Percentiles rank a stretch among this genome's conserved stretches.
Conservation (phyloP, 92 coral and sea anemone genomes). For the Heliopora coerulea region DNA sequence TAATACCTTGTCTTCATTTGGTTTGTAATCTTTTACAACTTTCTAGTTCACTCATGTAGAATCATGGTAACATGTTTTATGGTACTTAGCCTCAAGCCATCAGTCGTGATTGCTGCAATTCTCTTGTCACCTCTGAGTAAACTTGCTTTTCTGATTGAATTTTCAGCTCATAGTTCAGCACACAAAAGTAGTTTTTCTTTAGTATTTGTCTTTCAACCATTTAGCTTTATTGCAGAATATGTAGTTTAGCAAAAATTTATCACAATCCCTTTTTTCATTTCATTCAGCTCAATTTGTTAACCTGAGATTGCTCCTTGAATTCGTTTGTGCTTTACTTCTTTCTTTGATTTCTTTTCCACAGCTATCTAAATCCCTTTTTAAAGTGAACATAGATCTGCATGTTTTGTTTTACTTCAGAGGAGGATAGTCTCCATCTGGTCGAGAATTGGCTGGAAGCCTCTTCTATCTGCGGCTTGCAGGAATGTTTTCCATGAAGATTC, state of each 20-base stretch:
- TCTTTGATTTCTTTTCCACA: conserved; percentile 10
- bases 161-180: conserved; percentile 16
- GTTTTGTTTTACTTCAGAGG: neutral
- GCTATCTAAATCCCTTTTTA: conserved; percentile 11
- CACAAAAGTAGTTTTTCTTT: conserved; percentile 10
- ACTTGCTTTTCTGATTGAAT: conserved; percentile 7
- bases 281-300: too few species aligned
- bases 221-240: conserved; percentile 10
- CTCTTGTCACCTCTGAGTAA: conserved; percentile 28
- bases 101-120: conserved; percentile 35
- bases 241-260: neutral
- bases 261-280: too few species aligned
- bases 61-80: conserved; percentile 45
- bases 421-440: conserved; percentile 10
- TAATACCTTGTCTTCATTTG: conserved; percentile 17
- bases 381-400: conserved; percentile 23
- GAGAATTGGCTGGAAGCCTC: conserved; percentile 3
- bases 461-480: conserved; percentile 4
- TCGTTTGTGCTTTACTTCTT: neutral
- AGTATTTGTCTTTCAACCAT: neutral
- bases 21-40: conserved; percentile 5
- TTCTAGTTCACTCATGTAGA: conserved; percentile 40
- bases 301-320: neutral
- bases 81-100: conserved; percentile 44
- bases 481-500: conserved; percentile 20